Base-by-base conservation (phyloP, 1,140 invertebrate species). In the Neodiprion pinetum region DNA sequence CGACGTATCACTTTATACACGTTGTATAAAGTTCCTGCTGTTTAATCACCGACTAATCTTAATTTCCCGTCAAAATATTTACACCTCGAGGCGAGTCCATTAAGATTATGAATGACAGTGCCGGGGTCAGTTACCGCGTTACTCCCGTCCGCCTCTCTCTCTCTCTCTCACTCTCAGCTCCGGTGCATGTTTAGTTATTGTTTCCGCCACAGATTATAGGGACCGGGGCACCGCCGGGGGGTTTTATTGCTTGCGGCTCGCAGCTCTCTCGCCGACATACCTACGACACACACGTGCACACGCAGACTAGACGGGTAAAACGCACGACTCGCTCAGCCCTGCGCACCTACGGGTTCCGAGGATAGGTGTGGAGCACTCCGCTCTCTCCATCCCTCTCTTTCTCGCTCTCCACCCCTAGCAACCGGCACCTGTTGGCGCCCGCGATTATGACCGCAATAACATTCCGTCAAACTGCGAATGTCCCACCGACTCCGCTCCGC, bases 371-470 rank as follows among this genome's bases (percentile, higher is more conserved):
- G 48, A 75, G 71, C 71, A 74, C 72, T 77, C 76, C n/a, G 71
- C 67, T 73, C 49, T 21, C 67, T 23, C 67, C 28, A 40, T 40
- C 28, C 28, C 28, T 40, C 28, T 40, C 28, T 4, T 40, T 40
- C 28, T 40, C 72, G 74, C 72, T 77, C 76, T 9, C 69, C 67
- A 74, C 50, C 14, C 67, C n/a, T 48, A 81, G 81, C 81, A 84
- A 83, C 28, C 28, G 28, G 80, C 86, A 87, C 87, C 85, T 88
- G 86, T 87, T 88, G 86, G 87, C 82, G 83, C 81, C 79, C 86
- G 80, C 84, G 85, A 88, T 88, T 88, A 88, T 87, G 84, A 87
- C 86, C 82, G 86, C 85, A 88, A 87, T 88, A 88, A 88, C 86
- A 87, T 88, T 88, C 82, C 86, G 86, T 88, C 87, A 88, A 88